phyloP scores from a whole-genome alignment of 2,113 vertebrate genomes.

The Chitala chitala region DNA sequence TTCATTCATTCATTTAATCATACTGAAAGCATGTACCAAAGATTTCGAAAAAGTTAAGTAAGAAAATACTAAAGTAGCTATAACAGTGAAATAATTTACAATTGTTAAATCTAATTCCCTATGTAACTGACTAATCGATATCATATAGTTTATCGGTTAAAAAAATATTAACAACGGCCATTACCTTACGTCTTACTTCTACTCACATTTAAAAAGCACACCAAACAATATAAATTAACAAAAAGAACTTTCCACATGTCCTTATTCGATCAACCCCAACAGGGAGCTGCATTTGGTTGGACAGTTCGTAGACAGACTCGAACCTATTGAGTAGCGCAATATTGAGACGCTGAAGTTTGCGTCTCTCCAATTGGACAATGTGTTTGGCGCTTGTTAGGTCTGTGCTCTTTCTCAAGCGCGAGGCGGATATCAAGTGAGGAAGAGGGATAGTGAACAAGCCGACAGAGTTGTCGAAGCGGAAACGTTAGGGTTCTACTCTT shows the following conservation, averaged over 20 bases:
- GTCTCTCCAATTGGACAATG: slow-evolving; percentile 46
- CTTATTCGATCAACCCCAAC: slow-evolving; percentile 37
- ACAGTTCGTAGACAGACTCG: fast-evolving
- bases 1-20: too few species aligned
- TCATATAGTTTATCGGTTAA: too few species aligned
- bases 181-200: not conserved
- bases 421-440: slow-evolving; percentile 42
- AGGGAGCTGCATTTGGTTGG: slow-evolving; percentile 42
- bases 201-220: not conserved
- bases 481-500: slow-evolving; percentile 33
- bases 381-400: slow-evolving; percentile 67
- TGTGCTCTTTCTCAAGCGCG: slow-evolving; percentile 45
- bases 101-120: too few species aligned
- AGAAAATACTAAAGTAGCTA: too few species aligned
- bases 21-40: too few species aligned
- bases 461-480: slow-evolving; percentile 54
- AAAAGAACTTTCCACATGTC: slow-evolving; percentile 58
- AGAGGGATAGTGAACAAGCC: slow-evolving; percentile 42
- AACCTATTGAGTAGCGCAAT: slow-evolving; percentile 33
- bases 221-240: slow-evolving; percentile 63
- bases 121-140: too few species aligned
- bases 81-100: too few species aligned
- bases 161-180: not conserved
- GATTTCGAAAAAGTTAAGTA: too few species aligned
- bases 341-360: slow-evolving; percentile 28